Evolutionary conservation across 2,888 invertebrate species (phyloP).

Genomic region (Dorcus parallelipipedus): DNA sequence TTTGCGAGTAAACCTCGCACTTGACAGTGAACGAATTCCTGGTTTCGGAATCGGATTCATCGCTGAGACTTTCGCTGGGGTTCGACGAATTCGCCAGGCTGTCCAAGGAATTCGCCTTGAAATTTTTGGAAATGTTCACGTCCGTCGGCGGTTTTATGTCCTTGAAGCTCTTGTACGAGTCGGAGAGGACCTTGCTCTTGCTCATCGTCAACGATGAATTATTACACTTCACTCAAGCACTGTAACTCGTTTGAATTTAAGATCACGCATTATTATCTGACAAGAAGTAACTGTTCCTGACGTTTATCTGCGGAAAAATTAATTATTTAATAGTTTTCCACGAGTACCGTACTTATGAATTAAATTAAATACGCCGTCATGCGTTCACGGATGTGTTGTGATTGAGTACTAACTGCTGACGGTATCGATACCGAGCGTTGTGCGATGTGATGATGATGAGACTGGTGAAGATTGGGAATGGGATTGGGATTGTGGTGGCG

Average conservation of each 20-base stretch:
- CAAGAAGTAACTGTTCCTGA: no score
- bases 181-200: slow-evolving; percentile 6
- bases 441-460: background rate
- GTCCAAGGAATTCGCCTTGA: slow-evolving; percentile 59
- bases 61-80: slow-evolving; percentile 59
- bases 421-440: background rate
- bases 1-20: slow-evolving; percentile 45
- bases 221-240: no score
- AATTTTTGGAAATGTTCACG: slow-evolving; percentile 22
- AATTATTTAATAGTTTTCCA: background rate
- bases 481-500: background rate
- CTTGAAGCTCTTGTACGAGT: slow-evolving; percentile 15
- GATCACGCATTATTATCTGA: no score
- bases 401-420: background rate
- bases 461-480: background rate
- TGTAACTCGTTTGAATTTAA: no score
- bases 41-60: slow-evolving; percentile 54
- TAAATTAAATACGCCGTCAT: background rate
- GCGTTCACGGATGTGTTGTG: slow-evolving; percentile 1
- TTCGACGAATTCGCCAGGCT: slow-evolving; percentile 69
- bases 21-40: slow-evolving; percentile 41
- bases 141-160: slow-evolving; percentile 13
- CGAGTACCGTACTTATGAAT: background rate
- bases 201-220: background rate
- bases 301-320: no score